Conservation (phyloP, 92 coral and sea anemone genomes). For the Porites rus region DNA sequence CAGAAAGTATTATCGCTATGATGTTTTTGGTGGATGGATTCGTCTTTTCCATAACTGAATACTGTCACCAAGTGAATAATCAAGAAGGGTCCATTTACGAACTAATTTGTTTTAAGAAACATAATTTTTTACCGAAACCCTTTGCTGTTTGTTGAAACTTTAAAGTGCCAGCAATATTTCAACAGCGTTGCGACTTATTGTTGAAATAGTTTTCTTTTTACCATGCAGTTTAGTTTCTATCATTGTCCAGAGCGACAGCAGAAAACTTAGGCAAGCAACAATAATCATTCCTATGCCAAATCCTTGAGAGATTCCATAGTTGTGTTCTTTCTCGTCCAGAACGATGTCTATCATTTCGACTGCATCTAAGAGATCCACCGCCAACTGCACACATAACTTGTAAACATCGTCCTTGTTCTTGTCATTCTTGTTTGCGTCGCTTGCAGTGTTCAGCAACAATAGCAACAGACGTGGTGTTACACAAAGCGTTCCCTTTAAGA, state of each 20-base stretch:
- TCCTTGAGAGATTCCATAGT: background rate
- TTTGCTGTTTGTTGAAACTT: no score
- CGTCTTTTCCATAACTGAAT: conserved; percentile 39
- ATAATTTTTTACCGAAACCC: no score
- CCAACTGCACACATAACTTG: conserved; percentile 34
- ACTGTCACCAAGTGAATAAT: conserved; percentile 44
- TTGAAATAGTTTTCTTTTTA: background rate
- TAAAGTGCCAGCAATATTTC: background rate
- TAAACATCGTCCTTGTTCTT: conserved; percentile 28
- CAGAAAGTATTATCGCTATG: background rate
- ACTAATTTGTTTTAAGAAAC: no score
- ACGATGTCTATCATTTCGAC: conserved; percentile 62
- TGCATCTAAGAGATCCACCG: conserved; percentile 72
- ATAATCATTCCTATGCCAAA: conserved; percentile 30
- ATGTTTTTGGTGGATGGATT: conserved; percentile 52
- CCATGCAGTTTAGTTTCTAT: conserved; percentile 4
- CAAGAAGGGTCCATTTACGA: conserved; percentile 38
- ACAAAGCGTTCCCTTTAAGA: no score
- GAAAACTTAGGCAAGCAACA: conserved; percentile 41
- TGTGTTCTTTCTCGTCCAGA: conserved; percentile 14
- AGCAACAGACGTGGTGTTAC: background rate
- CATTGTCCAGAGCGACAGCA: conserved; percentile 47
- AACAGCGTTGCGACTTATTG: background rate
- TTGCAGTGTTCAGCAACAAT: background rate
- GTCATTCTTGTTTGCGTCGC: background rate